Evolutionary conservation across 2,888 invertebrate genomes (phyloP).

Genomic region (Nasonovia ribisnigri): DNA sequence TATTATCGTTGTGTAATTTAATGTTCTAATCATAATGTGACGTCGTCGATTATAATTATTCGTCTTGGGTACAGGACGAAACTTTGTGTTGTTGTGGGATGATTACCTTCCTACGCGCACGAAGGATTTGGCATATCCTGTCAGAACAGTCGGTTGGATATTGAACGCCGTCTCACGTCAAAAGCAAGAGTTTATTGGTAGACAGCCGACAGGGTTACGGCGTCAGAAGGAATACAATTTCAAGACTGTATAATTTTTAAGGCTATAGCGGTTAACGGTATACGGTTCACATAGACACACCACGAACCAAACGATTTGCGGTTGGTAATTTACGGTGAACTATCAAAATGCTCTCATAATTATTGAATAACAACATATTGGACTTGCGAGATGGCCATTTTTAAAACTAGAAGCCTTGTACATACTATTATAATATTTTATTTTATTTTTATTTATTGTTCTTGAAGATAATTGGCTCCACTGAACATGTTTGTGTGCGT

Average conservation of each 20-base stretch:
- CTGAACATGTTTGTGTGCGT: too few species aligned
- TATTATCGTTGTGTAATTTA: too few species aligned
- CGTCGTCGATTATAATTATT: not conserved
- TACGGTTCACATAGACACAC: not conserved
- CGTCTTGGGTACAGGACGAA: not conserved
- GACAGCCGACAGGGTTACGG: not conserved
- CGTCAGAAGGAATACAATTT: not conserved
- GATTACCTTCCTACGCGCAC: not conserved
- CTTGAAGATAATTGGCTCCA: too few species aligned
- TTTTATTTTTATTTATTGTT: too few species aligned
- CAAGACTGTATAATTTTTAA: not conserved
- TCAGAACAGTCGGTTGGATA: not conserved
- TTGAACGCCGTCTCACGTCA: not conserved
- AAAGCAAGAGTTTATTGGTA: not conserved
- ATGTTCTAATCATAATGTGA: too few species aligned
- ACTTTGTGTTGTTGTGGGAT: not conserved
- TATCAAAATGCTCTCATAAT: not conserved
- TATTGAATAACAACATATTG: not conserved
- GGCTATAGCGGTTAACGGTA: too few species aligned
- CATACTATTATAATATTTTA: too few species aligned
- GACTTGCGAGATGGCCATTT: not conserved
- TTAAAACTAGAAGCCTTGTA: not conserved
- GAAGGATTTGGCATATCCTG: not conserved
- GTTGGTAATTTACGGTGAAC: not conserved
- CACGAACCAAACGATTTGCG: not conserved